Percentiles rank a stretch among this genome's conserved stretches.
Conservation (phyloP, 1,140 invertebrate genomes). For the Aphis gossypii region DNA sequence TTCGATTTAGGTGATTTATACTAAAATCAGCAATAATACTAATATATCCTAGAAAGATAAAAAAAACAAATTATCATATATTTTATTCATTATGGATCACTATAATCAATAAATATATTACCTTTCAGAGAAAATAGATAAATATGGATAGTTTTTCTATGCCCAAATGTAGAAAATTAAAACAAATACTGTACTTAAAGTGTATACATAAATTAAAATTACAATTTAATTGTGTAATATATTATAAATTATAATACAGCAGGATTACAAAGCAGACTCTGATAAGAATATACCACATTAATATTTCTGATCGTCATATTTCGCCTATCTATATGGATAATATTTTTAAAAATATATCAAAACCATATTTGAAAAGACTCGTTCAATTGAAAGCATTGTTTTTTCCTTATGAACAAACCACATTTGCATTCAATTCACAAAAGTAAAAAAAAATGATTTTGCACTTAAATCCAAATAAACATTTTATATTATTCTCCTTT, state of each 20-base stretch:
- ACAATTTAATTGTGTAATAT: background rate
- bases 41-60: too few species aligned
- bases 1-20: background rate
- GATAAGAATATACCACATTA: background rate
- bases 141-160: too few species aligned
- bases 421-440: background rate
- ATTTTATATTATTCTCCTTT: background rate
- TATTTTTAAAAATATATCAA: background rate
- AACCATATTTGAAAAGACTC: background rate
- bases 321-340: background rate
- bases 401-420: background rate
- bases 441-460: background rate
- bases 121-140: too few species aligned
- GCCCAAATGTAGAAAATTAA: too few species aligned
- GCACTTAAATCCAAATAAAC: background rate
- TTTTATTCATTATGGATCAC: background rate
- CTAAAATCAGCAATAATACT: background rate
- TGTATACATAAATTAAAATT: too few species aligned
- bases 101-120: too few species aligned
- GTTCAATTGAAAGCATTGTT: background rate
- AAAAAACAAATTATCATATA: background rate
- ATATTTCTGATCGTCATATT: background rate
- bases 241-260: background rate
- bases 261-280: background rate
- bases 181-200: too few species aligned